Evolutionary conservation across 2,888 invertebrate species (phyloP).

Genomic region (Meiosimyza decipiens): DNA sequence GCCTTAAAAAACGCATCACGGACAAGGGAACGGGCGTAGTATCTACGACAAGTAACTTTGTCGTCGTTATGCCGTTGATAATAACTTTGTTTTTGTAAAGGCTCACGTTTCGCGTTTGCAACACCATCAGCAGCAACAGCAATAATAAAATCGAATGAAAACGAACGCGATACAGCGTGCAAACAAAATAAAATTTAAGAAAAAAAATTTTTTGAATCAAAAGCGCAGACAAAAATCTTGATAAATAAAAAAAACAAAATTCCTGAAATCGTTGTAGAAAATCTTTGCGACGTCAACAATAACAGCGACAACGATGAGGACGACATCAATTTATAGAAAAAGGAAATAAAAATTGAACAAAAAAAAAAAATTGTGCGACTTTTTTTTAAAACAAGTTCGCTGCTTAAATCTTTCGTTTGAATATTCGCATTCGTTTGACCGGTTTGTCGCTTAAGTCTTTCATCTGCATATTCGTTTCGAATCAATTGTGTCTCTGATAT

Average conservation of each 20-base stretch:
- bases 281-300: constrained; percentile 11
- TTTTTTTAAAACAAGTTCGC: too few species aligned
- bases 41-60: neutral
- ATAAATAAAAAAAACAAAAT: constrained; percentile 37
- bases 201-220: constrained; percentile 10
- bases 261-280: constrained; percentile 30
- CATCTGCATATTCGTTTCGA: too few species aligned
- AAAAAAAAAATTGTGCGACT: neutral
- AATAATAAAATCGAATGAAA: constrained; percentile 28
- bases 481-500: too few species aligned
- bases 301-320: constrained; percentile 9
- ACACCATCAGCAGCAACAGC: constrained; percentile 29
- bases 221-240: constrained; percentile 28
- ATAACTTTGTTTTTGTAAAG: constrained; percentile 12
- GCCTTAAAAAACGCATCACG: too few species aligned
- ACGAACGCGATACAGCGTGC: constrained; percentile 18
- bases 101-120: constrained; percentile 36
- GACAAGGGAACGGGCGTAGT: neutral
- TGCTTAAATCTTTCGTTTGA: too few species aligned
- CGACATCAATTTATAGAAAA: constrained; percentile 28
- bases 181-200: constrained; percentile 26
- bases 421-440: too few species aligned
- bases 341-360: constrained; percentile 28
- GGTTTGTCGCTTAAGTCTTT: too few species aligned
- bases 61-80: constrained; percentile 16